Evolutionary conservation across 1,140 invertebrate genomes (phyloP).

Genomic region (Colletes latitarsis): DNA sequence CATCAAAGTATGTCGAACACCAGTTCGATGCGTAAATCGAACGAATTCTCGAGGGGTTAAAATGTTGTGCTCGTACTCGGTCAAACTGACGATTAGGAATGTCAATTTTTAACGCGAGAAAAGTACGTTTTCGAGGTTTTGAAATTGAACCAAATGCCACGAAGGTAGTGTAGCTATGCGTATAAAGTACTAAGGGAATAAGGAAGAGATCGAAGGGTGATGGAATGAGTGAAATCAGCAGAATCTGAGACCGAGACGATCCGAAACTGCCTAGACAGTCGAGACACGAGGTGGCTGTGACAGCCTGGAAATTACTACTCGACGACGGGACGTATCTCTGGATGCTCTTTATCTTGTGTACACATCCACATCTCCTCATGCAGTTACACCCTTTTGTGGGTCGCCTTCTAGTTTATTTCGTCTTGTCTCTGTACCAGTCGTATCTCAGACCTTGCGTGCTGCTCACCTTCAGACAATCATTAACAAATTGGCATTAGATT

Average conservation of each 20-base stretch:
- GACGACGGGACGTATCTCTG: slow-evolving; percentile 68
- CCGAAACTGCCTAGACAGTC: neutral
- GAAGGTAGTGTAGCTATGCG: no score
- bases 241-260: slow-evolving; percentile 48
- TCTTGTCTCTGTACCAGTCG: neutral
- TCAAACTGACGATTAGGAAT: no score
- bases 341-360: slow-evolving; percentile 17
- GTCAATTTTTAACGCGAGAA: no score
- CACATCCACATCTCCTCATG: slow-evolving; percentile 13
- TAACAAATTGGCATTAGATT: no score
- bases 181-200: no score
- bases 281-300: slow-evolving; percentile 66
- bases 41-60: no score
- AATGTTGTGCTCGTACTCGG: no score
- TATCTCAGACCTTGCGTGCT: neutral
- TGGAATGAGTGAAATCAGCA: slow-evolving; percentile 9
- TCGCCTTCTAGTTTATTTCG: slow-evolving; percentile 2
- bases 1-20: no score
- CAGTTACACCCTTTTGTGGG: neutral
- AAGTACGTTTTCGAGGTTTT: no score
- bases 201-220: neutral
- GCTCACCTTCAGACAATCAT: neutral
- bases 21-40: no score
- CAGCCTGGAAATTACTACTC: slow-evolving; percentile 76
- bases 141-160: no score